Evolutionary conservation across 2,113 vertebrate species (phyloP).

Genomic region (rabbit (Oryctolagus cuniculus)): mOryCun1.1 NC_091440.1:59180501-59181000

Average conservation of each 20-base stretch:
- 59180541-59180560: not conserved
- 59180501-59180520: not conserved
- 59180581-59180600: not conserved
- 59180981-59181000: not conserved
- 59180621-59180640: not conserved
- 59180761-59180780: no score
- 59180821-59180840: not conserved
- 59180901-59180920: not conserved
- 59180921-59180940: not conserved
- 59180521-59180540: not conserved
- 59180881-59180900: not conserved
- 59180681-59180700: not conserved
- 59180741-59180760: not conserved
- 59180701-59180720: not conserved
- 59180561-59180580: not conserved
- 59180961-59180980: not conserved
- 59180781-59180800: not conserved
- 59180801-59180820: not conserved
- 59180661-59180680: not conserved
- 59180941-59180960: no score
- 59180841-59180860: not conserved
- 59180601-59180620: not conserved
- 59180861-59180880: not conserved
- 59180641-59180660: constrained; percentile 16
- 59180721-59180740: not conserved